Percentiles rank a stretch among this genome's conserved stretches.
Evolutionary conservation across 2,113 vertebrate genomes (phyloP).

Genomic region (Tiliqua scincoides): DNA sequence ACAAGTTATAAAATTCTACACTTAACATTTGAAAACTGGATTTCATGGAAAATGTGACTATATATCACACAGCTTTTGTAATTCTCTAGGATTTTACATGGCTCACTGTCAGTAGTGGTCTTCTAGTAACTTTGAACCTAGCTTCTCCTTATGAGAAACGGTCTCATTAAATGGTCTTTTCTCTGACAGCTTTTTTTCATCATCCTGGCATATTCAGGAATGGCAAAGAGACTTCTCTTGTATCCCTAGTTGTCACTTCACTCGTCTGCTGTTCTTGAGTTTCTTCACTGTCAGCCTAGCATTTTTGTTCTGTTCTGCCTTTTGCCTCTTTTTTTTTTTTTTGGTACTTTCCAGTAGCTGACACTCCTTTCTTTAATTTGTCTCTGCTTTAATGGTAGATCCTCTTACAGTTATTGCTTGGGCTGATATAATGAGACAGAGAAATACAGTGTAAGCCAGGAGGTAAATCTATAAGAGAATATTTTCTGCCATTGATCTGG

Average conservation of each 20-base stretch:
- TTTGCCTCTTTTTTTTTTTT: slow-evolving; percentile 22
- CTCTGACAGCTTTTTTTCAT: slow-evolving; percentile 19
- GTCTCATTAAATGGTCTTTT: not conserved
- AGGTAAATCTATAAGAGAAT: not conserved
- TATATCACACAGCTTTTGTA: not conserved
- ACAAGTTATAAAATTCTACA: not conserved
- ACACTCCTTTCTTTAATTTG: not conserved
- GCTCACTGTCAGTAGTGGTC: not conserved
- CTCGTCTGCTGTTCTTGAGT: not conserved
- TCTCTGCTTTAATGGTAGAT: slow-evolving; percentile 14
- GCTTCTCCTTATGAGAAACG: slow-evolving; percentile 14
- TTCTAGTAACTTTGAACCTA: not conserved
- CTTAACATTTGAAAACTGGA: not conserved
- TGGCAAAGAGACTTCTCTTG: not conserved
- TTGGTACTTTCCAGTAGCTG: slow-evolving; percentile 27
- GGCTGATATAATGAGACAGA: not conserved
- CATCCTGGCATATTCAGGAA: not conserved
- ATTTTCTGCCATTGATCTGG: not conserved
- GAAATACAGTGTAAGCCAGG: not conserved
- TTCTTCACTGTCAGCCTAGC: slow-evolving; percentile 11
- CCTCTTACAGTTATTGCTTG: not conserved
- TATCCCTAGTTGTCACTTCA: not conserved
- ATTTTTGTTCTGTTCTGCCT: slow-evolving; percentile 20
- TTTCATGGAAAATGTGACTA: not conserved
- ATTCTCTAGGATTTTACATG: not conserved